phyloP scores from a whole-genome alignment of 2,888 invertebrate genomes.

The Cordilura impudica region DNA sequence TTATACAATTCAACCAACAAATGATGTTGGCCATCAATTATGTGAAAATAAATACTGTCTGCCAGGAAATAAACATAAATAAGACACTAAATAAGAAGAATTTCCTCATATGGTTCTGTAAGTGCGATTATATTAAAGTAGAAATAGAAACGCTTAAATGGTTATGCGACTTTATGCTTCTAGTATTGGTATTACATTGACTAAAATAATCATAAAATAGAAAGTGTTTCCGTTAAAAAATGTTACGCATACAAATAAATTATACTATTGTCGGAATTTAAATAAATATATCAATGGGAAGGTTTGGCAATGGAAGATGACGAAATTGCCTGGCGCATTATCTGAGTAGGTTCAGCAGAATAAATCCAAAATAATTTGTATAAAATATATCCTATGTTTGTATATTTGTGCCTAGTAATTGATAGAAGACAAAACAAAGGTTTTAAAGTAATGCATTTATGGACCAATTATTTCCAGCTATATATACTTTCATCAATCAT shows the following conservation, averaged over 20 bases:
- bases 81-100: conserved; percentile 40
- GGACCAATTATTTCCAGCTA: too few relatives aligned
- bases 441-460: too few relatives aligned
- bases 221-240: conserved; percentile 55
- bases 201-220: conserved; percentile 57
- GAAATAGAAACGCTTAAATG: conserved; percentile 6
- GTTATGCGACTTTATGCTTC: conserved; percentile 21
- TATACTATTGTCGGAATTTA: conserved; percentile 11
- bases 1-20: conserved; percentile 26
- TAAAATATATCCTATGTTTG: too few relatives aligned
- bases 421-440: too few relatives aligned
- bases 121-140: neutral
- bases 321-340: too few relatives aligned
- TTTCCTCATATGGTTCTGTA: neutral
- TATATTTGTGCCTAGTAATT: too few relatives aligned
- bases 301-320: neutral
- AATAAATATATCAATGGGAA: neutral
- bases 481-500: too few relatives aligned
- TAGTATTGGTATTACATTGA: conserved; percentile 39
- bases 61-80: conserved; percentile 54
- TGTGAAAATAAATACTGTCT: conserved; percentile 59
- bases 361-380: too few relatives aligned
- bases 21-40: conserved; percentile 58
- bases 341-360: too few relatives aligned
- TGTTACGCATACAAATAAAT: conserved; percentile 50